phyloP scores from a whole-genome alignment of 2,113 vertebrate genomes.

The Amblyopsis rosae region DNA sequence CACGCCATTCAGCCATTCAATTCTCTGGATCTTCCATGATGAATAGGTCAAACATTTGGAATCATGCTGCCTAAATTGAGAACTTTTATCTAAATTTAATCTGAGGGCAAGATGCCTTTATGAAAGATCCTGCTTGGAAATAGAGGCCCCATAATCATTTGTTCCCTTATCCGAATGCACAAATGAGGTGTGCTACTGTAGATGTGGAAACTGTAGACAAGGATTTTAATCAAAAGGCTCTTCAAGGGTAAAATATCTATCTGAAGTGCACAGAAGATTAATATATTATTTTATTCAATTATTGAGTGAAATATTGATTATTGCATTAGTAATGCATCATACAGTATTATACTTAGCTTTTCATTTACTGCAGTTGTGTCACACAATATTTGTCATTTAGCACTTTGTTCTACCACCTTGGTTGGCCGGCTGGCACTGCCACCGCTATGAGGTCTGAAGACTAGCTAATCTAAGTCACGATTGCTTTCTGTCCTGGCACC shows the following conservation, averaged over 20 bases:
- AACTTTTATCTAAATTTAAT: not conserved
- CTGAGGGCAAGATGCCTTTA: not conserved
- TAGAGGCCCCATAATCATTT: not conserved
- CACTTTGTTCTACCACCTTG: too few relatives aligned
- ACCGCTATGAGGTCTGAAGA: too few relatives aligned
- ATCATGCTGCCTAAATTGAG: not conserved
- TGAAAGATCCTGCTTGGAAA: not conserved
- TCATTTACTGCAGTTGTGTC: constrained; percentile 80
- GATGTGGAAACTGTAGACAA: constrained; percentile 76
- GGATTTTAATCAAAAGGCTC: constrained; percentile 77
- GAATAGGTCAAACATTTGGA: not conserved
- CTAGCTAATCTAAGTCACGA: too few relatives aligned
- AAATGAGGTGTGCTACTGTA: constrained; percentile 84
- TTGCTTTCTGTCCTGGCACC: too few relatives aligned
- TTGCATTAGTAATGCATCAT: constrained; percentile 85
- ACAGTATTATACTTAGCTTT: constrained; percentile 75
- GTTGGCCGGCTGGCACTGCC: too few relatives aligned
- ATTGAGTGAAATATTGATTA: constrained; percentile 19
- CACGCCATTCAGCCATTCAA: not conserved
- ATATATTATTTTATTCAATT: too few relatives aligned
- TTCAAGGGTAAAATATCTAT: constrained; percentile 41
- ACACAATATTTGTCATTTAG: constrained; percentile 70
- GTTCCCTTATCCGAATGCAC: not conserved
- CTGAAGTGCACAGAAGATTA: too few relatives aligned
- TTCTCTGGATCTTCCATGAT: not conserved